These are phyloP conservation scores for Murina feae DNA, from an alignment of 2,113 vertebrate species.

Conservation along the genomic window DNA sequence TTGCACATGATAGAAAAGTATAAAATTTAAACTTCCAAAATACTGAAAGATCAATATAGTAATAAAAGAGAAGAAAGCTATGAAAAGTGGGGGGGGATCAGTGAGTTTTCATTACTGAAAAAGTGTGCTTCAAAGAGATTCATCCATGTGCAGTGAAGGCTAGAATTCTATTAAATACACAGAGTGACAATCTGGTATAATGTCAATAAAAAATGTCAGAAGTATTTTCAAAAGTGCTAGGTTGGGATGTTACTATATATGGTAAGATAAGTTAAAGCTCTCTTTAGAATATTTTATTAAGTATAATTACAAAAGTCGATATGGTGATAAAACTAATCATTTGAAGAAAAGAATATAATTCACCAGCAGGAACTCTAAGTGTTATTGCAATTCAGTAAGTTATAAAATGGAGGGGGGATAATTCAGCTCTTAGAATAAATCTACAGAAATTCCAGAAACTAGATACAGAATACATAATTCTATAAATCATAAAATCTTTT, in stretches of 20 bases:
- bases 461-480: neutral
- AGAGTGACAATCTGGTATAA: constrained; percentile 55
- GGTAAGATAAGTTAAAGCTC: neutral
- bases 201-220: constrained; percentile 43
- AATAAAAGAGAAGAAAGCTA: constrained; percentile 62
- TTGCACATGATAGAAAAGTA: constrained; percentile 66
- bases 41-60: constrained; percentile 68
- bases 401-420: neutral
- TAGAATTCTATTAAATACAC: constrained; percentile 73
- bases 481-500: neutral
- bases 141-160: constrained; percentile 64
- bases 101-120: constrained; percentile 67
- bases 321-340: constrained; percentile 32
- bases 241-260: neutral
- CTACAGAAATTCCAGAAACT: neutral
- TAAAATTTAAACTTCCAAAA: constrained; percentile 61
- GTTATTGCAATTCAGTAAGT: constrained; percentile 1
- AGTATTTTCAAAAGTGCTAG: constrained; percentile 35
- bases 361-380: constrained; percentile 3
- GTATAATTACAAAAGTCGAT: constrained; percentile 42
- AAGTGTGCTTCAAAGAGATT: constrained; percentile 53
- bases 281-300: constrained; percentile 42
- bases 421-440: neutral
- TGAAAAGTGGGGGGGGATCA: constrained; percentile 38
- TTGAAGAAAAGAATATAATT: constrained; percentile 23